Evolutionary conservation across 2,888 invertebrate genomes (phyloP).

Genomic region (Drosophila sordidula): DNA sequence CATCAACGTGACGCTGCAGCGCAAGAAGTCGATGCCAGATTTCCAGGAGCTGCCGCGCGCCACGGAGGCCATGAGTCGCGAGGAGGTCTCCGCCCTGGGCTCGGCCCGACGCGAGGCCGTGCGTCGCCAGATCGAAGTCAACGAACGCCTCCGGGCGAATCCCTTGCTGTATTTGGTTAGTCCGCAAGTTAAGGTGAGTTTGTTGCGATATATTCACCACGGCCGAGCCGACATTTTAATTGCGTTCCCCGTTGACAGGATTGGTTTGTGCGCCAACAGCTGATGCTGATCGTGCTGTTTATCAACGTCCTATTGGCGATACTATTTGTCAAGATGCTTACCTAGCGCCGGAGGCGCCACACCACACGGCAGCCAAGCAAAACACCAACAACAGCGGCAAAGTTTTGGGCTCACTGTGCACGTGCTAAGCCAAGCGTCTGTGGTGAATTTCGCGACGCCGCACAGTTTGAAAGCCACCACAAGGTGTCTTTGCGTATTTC

Average conservation of each 20-base stretch:
- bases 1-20: conserved; percentile 91
- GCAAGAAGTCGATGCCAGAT: conserved; percentile 99
- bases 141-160: conserved; percentile 96
- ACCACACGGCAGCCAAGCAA: conserved; percentile 48
- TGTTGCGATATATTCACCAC: background rate
- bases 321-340: conserved; percentile 97
- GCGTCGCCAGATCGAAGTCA: conserved; percentile 94
- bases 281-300: conserved; percentile 96
- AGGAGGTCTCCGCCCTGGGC: conserved; percentile 97
- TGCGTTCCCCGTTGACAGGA: conserved; percentile 87
- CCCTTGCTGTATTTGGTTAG: conserved; percentile 97
- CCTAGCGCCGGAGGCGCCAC: conserved; percentile 88
- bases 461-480: conserved; percentile 24
- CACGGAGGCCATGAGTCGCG: conserved; percentile 94
- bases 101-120: conserved; percentile 97
- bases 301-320: conserved; percentile 97
- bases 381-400: conserved; percentile 5
- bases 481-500: conserved; percentile 22
- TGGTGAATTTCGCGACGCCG: conserved; percentile 16
- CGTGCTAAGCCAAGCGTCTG: background rate
- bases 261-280: conserved; percentile 98
- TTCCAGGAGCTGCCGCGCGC: conserved; percentile 93
- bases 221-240: background rate
- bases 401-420: conserved; percentile 17
- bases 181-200: conserved; percentile 97